Evolutionary conservation across 1,140 invertebrate genomes (phyloP), one percentile per base, ranked within the genome.

Genomic region (Pseudomyrmex sp.): DNA sequence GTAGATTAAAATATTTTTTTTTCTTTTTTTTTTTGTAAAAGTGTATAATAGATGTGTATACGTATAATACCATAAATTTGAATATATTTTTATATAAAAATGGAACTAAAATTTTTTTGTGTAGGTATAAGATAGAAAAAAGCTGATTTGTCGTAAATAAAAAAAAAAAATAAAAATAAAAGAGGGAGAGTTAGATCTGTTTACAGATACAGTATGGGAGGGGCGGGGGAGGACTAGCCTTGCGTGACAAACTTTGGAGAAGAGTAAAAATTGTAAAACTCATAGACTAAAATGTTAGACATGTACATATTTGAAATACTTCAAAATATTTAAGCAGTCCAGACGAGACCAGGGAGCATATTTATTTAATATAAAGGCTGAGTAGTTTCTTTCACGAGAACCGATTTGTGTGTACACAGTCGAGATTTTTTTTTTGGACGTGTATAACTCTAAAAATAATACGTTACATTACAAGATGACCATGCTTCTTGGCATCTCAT

Each of bases 1-100:
- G 90, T 91, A 92, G 92, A 92, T 92, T 93, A 93, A 93, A 93
- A 93, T 93, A 93, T 93, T 86, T 90, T 86, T 91, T 85, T 89
- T 73, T 84, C 88, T 90, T 90, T 85, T 90, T 86, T 86, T 84
- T 79, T 90, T 83, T 90, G 82, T 93, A 91, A 92, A 93, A 93
- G 92, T 92, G 89, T 93, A 90, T 93, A 92, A 92, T 92, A 93
- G 91, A 93, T 87, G 91, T 90, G 90, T 93, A 91, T 91, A 93
- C 85, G 90, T 91, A 91, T 90, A 93, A 92, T 93, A 92, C 90
- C 91, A 92, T 93, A 93, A 92, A 92, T 91, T 91, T 93, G 83
- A 87, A 88, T 93, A 89, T 87, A 35, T 35, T 35, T 90, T 85
- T 85, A 92, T 94, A 93, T 90, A 93, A 93, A 94, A 92, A 93